Conservation (phyloP, 2,888 invertebrate species). For the Brachyptera risi region DNA sequence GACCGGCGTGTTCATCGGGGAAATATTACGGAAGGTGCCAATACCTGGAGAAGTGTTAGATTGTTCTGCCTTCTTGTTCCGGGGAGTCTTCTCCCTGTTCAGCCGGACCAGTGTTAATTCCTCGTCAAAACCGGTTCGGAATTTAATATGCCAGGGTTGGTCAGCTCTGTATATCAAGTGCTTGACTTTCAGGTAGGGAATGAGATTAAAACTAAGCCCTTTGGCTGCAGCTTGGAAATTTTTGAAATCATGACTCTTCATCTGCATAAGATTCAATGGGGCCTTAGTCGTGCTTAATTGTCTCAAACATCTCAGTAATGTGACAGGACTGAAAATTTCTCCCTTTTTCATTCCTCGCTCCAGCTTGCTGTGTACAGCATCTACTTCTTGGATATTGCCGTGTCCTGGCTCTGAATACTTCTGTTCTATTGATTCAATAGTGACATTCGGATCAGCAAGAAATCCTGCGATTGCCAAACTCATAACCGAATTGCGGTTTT, state of each 20-base stretch:
- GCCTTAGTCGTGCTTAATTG: background rate
- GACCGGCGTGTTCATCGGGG: background rate
- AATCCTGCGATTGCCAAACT: background rate
- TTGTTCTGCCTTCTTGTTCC: too few relatives aligned
- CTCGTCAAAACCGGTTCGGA: background rate
- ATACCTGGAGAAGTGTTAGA: too few relatives aligned
- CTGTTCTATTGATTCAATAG: background rate
- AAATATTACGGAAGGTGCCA: background rate
- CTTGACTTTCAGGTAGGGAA: background rate
- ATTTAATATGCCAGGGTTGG: background rate
- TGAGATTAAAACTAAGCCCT: background rate
- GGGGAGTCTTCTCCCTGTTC: background rate
- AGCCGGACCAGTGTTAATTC: background rate
- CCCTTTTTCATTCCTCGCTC: background rate
- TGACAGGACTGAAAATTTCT: background rate
- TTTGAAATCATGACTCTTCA: slow-evolving; percentile 41
- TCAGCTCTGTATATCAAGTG: background rate
- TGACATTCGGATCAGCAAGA: background rate
- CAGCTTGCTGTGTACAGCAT: slow-evolving; percentile 3
- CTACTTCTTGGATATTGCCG: slow-evolving; percentile 8
- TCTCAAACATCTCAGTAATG: background rate
- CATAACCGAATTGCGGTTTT: slow-evolving; percentile 4
- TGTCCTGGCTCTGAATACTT: slow-evolving; percentile 13
- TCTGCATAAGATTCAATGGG: background rate
- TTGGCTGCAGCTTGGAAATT: slow-evolving; percentile 45